phyloP scores from a whole-genome alignment of 2,797 vertebrate genomes.

The Mormyrops boulengeri region DNA sequence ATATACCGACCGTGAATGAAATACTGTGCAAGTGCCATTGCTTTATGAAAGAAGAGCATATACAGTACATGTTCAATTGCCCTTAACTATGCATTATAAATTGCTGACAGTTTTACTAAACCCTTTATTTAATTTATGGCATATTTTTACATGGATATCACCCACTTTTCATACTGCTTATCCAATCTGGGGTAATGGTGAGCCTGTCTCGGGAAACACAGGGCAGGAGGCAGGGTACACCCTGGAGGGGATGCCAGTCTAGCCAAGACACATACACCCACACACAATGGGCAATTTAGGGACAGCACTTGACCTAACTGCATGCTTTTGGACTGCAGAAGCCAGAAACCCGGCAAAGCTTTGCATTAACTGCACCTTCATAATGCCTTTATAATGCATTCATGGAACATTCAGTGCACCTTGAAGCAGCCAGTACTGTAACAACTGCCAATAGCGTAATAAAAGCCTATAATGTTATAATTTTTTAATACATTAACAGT shows the following conservation, averaged over 20 bases:
- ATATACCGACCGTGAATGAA: neutral
- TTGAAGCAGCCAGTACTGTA: neutral
- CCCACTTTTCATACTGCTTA: neutral
- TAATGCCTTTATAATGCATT: neutral
- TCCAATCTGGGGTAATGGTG: neutral
- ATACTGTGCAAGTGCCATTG: neutral
- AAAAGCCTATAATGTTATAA: neutral
- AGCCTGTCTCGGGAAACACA: neutral
- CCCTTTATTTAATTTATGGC: neutral
- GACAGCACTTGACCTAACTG: neutral
- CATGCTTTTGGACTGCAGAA: neutral
- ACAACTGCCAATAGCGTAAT: neutral
- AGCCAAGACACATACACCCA: neutral
- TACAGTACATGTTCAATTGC: neutral
- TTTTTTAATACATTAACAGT: neutral
- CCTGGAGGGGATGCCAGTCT: neutral
- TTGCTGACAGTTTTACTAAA: neutral
- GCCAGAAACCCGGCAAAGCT: neutral
- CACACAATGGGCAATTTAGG: neutral
- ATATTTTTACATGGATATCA: constrained; percentile 1
- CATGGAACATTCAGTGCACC: neutral
- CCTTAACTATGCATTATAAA: constrained; percentile 1
- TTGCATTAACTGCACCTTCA: neutral
- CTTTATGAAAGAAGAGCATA: neutral
- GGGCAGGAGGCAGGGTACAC: neutral